Evolutionary conservation across 1,140 invertebrate genomes (phyloP).

Genomic region (Vollenhovia emeryi): DNA sequence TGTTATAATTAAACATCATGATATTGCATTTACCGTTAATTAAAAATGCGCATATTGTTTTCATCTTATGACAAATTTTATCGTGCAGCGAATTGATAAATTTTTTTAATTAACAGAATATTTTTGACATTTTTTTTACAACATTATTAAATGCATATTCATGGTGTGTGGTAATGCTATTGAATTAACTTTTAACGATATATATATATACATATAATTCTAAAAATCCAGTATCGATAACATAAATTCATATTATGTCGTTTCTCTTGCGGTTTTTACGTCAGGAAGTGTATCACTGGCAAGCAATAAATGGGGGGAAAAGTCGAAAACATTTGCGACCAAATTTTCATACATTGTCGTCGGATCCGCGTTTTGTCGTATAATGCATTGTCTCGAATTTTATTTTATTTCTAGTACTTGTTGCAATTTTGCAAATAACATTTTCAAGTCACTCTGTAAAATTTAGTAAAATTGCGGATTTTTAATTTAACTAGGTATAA

Average conservation of each 20-base stretch:
- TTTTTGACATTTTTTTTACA: background rate
- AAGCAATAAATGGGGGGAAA: slow-evolving; percentile 6
- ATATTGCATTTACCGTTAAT: slow-evolving; percentile 1
- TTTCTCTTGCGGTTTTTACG: slow-evolving; percentile 18
- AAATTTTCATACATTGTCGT: slow-evolving; percentile 37
- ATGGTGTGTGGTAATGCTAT: background rate
- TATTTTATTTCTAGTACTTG: slow-evolving; percentile 22
- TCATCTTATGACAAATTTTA: background rate
- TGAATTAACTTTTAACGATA: background rate
- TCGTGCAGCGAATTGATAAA: background rate
- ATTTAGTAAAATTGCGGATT: slow-evolving; percentile 21
- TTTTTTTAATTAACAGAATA: background rate
- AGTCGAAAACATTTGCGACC: slow-evolving; percentile 18
- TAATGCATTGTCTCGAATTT: slow-evolving; percentile 37
- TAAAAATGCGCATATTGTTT: slow-evolving; percentile 10
- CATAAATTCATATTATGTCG: background rate
- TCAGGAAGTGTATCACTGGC: slow-evolving; percentile 18
- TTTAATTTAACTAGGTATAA: slow-evolving; percentile 44
- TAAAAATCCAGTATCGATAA: background rate
- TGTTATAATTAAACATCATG: slow-evolving; percentile 10
- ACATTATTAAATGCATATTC: background rate
- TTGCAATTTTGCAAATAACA: slow-evolving; percentile 39
- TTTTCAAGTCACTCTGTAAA: slow-evolving; percentile 15
- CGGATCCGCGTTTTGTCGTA: background rate
- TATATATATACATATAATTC: background rate